Conservation (phyloP, 2,888 invertebrate species). For the Alcis repandata region DNA sequence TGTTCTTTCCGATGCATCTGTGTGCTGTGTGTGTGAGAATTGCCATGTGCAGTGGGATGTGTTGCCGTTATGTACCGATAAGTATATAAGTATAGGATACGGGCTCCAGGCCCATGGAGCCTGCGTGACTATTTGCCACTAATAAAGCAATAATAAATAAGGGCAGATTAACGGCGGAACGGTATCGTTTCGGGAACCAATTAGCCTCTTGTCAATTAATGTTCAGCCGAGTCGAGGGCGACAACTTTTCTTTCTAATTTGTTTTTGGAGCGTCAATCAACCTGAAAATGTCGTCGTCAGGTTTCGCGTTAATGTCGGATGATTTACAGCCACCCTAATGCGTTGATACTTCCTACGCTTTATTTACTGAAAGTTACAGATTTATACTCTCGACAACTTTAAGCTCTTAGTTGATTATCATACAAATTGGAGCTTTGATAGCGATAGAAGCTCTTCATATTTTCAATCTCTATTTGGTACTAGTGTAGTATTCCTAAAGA, state of each 20-base stretch:
- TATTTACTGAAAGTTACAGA: conserved; percentile 1
- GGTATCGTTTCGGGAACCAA: conserved; percentile 33
- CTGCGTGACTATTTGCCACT: conserved; percentile 26
- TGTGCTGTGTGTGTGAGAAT: conserved; percentile 59
- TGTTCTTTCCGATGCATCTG: conserved; percentile 45
- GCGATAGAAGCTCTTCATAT: background rate
- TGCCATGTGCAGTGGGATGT: conserved; percentile 58
- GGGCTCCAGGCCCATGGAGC: background rate
- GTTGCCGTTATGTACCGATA: conserved; percentile 34
- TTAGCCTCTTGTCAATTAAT: conserved; percentile 38
- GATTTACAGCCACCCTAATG: conserved; percentile 20
- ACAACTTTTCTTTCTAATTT: conserved; percentile 36
- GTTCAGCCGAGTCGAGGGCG: conserved; percentile 26
- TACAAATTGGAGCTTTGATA: too few species aligned
- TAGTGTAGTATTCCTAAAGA: background rate
- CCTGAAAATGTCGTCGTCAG: conserved; percentile 27
- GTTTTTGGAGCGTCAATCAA: conserved; percentile 32
- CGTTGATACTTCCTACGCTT: conserved; percentile 4
- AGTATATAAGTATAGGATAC: conserved; percentile 14
- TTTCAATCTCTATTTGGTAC: background rate
- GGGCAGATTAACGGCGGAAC: conserved; percentile 32
- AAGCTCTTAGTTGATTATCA: background rate
- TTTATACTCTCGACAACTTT: conserved; percentile 15
- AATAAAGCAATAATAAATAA: conserved; percentile 36
- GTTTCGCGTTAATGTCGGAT: conserved; percentile 17